phyloP scores from a whole-genome alignment of 2,888 invertebrate species.

The Ophion costatus region DNA sequence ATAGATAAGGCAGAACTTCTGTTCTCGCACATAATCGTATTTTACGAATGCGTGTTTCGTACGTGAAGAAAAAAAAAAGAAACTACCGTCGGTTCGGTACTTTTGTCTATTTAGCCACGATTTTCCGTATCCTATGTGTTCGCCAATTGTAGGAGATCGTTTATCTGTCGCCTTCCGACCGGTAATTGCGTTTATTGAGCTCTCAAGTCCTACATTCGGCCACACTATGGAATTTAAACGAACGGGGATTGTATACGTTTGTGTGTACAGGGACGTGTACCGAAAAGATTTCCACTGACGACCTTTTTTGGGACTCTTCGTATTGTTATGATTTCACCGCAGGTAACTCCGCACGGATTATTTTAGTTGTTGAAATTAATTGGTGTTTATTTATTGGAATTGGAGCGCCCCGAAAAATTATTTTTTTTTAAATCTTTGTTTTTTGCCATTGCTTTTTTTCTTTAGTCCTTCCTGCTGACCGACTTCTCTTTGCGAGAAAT shows the following conservation, averaged over 20 bases:
- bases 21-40: conserved; percentile 6
- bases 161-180: conserved; percentile 46
- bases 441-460: too few relatives aligned
- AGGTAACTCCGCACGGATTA: too few relatives aligned
- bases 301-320: too few relatives aligned
- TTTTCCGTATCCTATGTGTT: conserved; percentile 33
- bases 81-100: conserved; percentile 4
- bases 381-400: too few relatives aligned
- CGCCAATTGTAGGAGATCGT: conserved; percentile 42
- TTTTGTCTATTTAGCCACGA: conserved; percentile 36
- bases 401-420: too few relatives aligned
- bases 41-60: conserved; percentile 9
- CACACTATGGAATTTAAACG: conserved; percentile 65
- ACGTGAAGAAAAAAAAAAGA: background rate
- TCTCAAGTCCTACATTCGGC: conserved; percentile 59
- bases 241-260: background rate
- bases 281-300: too few relatives aligned
- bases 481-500: too few relatives aligned
- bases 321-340: too few relatives aligned
- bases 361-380: too few relatives aligned
- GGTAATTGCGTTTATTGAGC: conserved; percentile 72
- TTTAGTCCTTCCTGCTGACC: too few relatives aligned
- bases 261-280: too few relatives aligned
- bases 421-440: too few relatives aligned
- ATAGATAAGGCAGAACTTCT: conserved; percentile 32